Conservation (phyloP, 1,140 invertebrate species). For the Mya arenaria region DNA sequence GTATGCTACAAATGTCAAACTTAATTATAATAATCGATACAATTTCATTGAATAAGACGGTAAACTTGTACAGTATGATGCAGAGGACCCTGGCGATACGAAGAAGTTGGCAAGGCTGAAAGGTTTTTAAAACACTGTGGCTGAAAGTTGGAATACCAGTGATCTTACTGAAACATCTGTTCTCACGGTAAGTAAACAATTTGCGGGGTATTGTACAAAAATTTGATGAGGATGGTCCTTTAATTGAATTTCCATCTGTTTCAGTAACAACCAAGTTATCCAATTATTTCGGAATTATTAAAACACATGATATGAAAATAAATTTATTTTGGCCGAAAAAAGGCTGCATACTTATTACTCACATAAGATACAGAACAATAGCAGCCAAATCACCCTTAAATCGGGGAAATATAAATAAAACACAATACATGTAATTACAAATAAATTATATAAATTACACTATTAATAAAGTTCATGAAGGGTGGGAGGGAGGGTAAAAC, state of each 20-base stretch:
- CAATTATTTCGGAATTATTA: no score
- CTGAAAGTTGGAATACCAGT: conserved; percentile 4
- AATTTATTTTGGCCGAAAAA: no score
- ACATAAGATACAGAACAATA: no score
- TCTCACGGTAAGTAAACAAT: conserved; percentile 5
- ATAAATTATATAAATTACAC: no score
- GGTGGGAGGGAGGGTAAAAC: no score
- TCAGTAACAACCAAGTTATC: background rate
- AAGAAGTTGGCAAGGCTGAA: background rate
- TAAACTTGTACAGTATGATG: background rate
- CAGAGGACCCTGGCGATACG: background rate
- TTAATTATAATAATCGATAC: conserved; percentile 10
- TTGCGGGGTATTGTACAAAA: background rate
- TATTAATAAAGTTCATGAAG: no score
- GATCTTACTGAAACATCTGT: background rate
- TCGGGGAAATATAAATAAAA: no score
- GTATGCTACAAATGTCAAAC: background rate
- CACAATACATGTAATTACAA: no score
- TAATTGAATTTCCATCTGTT: background rate
- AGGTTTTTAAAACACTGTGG: conserved; percentile 9
- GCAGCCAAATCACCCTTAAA: no score
- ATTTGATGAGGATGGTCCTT: background rate
- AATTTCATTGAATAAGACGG: background rate
- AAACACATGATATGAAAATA: no score
- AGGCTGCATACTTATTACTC: no score